Base-by-base conservation (phyloP, 2,113 vertebrate genomes). In the Ellobius talpinus region DNA sequence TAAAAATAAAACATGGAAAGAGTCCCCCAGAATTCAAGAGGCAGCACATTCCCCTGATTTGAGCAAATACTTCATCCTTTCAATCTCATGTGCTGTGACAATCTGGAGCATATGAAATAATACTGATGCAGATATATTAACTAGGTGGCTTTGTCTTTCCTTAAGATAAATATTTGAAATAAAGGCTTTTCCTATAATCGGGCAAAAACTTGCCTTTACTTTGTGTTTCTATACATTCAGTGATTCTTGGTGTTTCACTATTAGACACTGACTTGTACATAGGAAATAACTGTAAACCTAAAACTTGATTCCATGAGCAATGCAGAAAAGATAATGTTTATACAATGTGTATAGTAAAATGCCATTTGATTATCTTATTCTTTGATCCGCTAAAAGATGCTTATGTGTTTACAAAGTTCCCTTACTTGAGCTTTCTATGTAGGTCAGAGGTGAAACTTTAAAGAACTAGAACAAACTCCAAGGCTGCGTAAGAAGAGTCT, bases 11-110 rank as follows among this genome's bases (percentile, higher is more conserved):
- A 97, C 21, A 96, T 2, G 24, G 74, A 78, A 84, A 92, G 21
- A 52, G 0, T 55, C 79, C 95, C 93, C 29, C 26, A 3, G 31
- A 16, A 92, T 36, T 50, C 42, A 96, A 45, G 82, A 94, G 73
- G 92, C 90, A 90, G 70, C 77, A 85, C 95, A 88, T 17, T 96
- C 92, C 77, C 42, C 24, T 66, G 50, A 77, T 79, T 91, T 82
- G 45, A 74, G 31, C 29, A 90, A 76, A 21, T 39, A 10, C 36
- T 81, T 92, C 47, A 33, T 90, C 95, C 39, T 90, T 95, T 8
- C 24, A 73, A 92, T 39, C 84, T 81, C 70, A 93, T 52, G 2
- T 68, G 52, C 61, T 88, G 65, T 95, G 52, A 63, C 26, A 93
- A 89, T 76, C 45, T 29, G 36, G 24, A 94, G 89, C 85, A 50